Conservation (phyloP, 1,140 invertebrate species). For the Meteorus sp. region DNA sequence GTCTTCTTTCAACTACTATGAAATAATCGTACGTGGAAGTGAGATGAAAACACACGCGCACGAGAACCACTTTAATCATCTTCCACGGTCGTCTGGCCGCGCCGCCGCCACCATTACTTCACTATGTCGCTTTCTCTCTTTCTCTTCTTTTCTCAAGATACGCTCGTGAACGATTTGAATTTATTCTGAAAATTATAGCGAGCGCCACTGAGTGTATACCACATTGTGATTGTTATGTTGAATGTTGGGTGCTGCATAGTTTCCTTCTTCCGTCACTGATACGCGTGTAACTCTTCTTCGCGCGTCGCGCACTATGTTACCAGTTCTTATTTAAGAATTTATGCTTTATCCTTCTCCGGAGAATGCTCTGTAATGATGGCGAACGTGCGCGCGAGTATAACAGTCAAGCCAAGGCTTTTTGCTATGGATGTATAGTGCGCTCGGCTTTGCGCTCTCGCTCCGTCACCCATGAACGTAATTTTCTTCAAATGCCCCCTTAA, state of each 20-base stretch:
- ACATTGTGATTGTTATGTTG: not conserved
- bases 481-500: not conserved
- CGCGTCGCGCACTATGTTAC: not conserved
- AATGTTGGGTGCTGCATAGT: not conserved
- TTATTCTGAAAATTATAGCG: constrained; percentile 45
- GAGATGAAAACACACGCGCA: constrained; percentile 1
- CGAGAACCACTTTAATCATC: constrained; percentile 27
- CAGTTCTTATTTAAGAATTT: not conserved
- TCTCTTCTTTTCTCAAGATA: constrained; percentile 24
- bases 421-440: constrained; percentile 1
- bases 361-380: constrained; percentile 12
- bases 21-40: no score
- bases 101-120: constrained; percentile 18
- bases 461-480: constrained; percentile 1
- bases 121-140: not conserved
- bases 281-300: no score
- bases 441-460: no score
- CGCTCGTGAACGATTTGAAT: constrained; percentile 37
- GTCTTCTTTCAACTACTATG: no score
- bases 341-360: not conserved
- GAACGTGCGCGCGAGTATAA: not conserved
- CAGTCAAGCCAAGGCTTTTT: not conserved
- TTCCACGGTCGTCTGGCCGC: constrained; percentile 22
- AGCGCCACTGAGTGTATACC: constrained; percentile 23
- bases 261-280: constrained; percentile 3